phyloP scores from a whole-genome alignment of 2,888 invertebrate species.

The Sicus ferrugineus region DNA sequence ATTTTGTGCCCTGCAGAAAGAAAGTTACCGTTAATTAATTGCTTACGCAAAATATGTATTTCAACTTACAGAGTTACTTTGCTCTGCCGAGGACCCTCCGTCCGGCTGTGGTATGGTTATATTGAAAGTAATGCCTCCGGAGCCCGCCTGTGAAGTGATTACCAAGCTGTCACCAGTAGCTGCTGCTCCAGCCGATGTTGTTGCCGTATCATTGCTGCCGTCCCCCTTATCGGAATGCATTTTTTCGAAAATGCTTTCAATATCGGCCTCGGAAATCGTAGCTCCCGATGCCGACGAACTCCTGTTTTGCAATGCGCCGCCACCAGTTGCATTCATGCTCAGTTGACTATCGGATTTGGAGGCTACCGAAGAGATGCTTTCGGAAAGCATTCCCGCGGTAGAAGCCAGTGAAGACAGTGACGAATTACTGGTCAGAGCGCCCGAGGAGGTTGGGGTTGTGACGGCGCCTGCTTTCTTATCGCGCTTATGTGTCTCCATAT shows the following conservation, averaged over 20 bases:
- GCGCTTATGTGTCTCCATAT: constrained; percentile 64
- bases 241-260: constrained; percentile 65
- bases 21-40: not conserved
- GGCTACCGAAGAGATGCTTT: constrained; percentile 7
- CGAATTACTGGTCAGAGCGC: constrained; percentile 32
- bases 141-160: constrained; percentile 64
- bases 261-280: constrained; percentile 60
- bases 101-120: constrained; percentile 64
- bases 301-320: constrained; percentile 31
- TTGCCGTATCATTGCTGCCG: constrained; percentile 41
- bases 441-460: constrained; percentile 41
- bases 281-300: constrained; percentile 40
- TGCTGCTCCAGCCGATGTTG: constrained; percentile 42
- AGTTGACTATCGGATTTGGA: constrained; percentile 24
- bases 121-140: constrained; percentile 64
- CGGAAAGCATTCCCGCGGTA: constrained; percentile 45
- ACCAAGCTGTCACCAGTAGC: constrained; percentile 58
- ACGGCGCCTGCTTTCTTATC: constrained; percentile 48
- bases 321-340: constrained; percentile 32
- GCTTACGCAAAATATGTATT: not conserved
- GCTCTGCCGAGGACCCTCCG: constrained; percentile 42
- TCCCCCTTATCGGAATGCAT: constrained; percentile 65
- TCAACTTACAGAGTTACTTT: constrained; percentile 42
- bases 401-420: constrained; percentile 47
- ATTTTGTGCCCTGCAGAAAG: constrained; percentile 45